A percentile compares a stretch with the other conserved stretches of the same genome.
phyloP scores from a whole-genome alignment of 2,888 invertebrate genomes.

The Tetragonisca angustula region DNA sequence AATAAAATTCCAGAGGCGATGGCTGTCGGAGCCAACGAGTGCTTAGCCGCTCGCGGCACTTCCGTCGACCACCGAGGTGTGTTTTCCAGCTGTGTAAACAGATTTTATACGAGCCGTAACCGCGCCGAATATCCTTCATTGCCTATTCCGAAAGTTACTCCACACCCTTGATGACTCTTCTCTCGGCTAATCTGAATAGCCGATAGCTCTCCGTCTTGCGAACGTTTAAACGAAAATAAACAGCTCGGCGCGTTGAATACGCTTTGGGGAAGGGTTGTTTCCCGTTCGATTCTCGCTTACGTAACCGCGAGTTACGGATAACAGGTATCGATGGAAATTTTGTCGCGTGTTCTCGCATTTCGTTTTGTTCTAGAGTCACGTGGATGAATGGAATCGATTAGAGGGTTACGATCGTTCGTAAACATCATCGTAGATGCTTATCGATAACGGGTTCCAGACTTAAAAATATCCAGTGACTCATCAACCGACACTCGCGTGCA shows the following conservation, averaged over 20 bases:
- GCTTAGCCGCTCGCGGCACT: conserved; percentile 46
- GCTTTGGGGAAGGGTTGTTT: not conserved
- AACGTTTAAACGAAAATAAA: not conserved
- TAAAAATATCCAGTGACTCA: conserved; percentile 16
- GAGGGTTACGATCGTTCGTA: not conserved
- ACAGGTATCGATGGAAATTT: not conserved
- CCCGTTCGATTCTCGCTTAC: not conserved
- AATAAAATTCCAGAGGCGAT: conserved; percentile 75
- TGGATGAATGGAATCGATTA: not conserved
- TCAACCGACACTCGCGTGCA: conserved; percentile 10
- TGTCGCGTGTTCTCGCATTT: not conserved
- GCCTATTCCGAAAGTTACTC: conserved; percentile 56
- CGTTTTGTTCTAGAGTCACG: not conserved
- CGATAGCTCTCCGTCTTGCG: not conserved
- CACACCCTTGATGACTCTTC: conserved; percentile 30
- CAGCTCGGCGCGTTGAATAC: not conserved
- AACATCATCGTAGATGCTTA: not conserved
- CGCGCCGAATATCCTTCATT: conserved; percentile 56
- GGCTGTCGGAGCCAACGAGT: conserved; percentile 40
- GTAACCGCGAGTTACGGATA: too few species aligned
- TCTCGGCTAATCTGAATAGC: conserved; percentile 45
- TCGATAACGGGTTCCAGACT: not conserved
- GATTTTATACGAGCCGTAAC: conserved; percentile 70
- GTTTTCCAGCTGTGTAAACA: conserved; percentile 75
- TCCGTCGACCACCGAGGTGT: conserved; percentile 41